These are phyloP conservation scores for Galeruca laticollis DNA, from an alignment of 2,888 invertebrate genomes.

Conservation along the genomic window DNA sequence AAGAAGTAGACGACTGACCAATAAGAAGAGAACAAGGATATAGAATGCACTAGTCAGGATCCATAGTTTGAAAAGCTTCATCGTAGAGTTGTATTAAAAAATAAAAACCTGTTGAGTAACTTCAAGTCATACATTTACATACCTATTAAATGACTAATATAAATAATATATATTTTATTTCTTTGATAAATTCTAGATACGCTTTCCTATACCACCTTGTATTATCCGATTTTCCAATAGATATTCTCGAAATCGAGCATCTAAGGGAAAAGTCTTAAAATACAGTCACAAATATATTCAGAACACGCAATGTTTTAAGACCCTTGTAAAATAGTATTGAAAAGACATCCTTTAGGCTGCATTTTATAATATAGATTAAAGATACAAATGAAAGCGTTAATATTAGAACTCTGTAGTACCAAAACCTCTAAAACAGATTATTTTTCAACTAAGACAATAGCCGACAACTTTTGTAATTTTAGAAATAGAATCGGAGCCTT, in stretches of 20 bases:
- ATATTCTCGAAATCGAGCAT: slow-evolving; percentile 19
- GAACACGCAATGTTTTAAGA: not conserved
- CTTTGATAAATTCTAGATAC: not conserved
- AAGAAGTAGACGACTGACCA: too few relatives aligned
- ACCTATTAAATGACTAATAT: too few relatives aligned
- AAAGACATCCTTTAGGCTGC: slow-evolving; percentile 25
- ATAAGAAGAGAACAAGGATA: too few relatives aligned
- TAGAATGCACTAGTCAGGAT: too few relatives aligned
- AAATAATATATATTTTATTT: not conserved
- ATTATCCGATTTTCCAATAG: slow-evolving; percentile 1
- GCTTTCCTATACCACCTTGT: slow-evolving; percentile 8
- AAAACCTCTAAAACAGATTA: not conserved
- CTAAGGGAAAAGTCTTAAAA: slow-evolving; percentile 27
- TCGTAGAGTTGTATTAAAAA: too few relatives aligned
- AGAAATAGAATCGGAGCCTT: too few relatives aligned
- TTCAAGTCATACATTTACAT: too few relatives aligned
- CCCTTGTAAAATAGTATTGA: slow-evolving; percentile 12
- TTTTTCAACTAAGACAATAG: not conserved
- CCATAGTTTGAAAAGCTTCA: too few relatives aligned
- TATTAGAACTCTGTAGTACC: slow-evolving; percentile 4
- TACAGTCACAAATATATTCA: slow-evolving; percentile 7
- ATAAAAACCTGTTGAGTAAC: too few relatives aligned
- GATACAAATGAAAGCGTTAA: not conserved
- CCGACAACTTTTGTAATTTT: not conserved
- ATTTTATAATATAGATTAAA: not conserved